Percentiles rank a stretch among this genome's conserved stretches.
These are phyloP conservation scores for Lates calcarifer DNA, from an alignment of 2,113 vertebrate genomes.

Conservation along the genomic window DNA sequence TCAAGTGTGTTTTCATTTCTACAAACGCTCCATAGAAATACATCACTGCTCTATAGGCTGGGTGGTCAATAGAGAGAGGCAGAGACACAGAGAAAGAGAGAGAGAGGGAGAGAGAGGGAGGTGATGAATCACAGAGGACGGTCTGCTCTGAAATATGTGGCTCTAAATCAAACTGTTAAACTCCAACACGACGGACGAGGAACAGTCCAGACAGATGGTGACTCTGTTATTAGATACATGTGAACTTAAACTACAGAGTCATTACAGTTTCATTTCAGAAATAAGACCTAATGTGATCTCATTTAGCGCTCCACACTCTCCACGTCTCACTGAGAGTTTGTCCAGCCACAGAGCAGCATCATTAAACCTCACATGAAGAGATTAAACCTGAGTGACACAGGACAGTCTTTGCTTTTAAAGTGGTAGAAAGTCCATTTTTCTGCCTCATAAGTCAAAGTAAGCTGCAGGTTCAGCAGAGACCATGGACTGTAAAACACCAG, in stretches of 20 bases:
- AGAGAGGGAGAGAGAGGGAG: constrained; percentile 16
- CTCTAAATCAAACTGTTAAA: constrained; percentile 65
- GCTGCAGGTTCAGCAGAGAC: not conserved
- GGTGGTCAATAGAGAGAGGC: constrained; percentile 29
- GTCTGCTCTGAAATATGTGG: constrained; percentile 37
- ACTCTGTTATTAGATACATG: not conserved
- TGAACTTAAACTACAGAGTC: constrained; percentile 5
- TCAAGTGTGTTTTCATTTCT: constrained; percentile 44
- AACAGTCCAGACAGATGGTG: constrained; percentile 6
- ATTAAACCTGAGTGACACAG: not conserved
- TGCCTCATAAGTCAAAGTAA: not conserved
- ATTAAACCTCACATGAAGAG: constrained; percentile 1
- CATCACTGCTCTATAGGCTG: constrained; percentile 31
- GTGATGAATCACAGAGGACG: constrained; percentile 49
- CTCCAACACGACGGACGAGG: constrained; percentile 20
- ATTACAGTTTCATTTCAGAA: constrained; percentile 30
- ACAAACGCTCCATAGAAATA: constrained; percentile 40
- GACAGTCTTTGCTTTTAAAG: not conserved
- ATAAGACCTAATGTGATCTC: not conserved
- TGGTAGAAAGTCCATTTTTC: not conserved
- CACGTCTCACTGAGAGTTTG: not conserved
- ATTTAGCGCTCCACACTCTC: not conserved
- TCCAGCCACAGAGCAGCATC: not conserved
- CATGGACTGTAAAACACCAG: too few species aligned
- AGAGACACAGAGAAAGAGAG: not conserved